A percentile compares a stretch with the other conserved stretches of the same genome.
Evolutionary conservation across 2,888 invertebrate species (phyloP).

Genomic region (Tetramorium bicarinatum): DNA sequence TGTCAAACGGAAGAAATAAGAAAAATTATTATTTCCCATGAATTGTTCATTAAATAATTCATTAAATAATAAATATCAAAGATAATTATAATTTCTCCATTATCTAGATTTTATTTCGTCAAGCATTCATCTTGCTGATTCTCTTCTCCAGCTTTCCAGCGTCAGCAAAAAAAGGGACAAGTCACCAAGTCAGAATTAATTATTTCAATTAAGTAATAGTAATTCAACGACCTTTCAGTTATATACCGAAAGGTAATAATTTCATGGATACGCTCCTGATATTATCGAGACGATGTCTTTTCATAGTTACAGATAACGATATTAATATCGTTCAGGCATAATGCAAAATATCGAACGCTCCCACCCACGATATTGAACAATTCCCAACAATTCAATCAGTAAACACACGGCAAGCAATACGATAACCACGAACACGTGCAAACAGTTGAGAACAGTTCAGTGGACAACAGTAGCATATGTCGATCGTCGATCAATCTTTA

Average conservation of each 20-base stretch:
- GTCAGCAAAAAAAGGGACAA: background rate
- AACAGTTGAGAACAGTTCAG: constrained; percentile 72
- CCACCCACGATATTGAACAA: constrained; percentile 38
- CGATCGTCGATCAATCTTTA: constrained; percentile 79
- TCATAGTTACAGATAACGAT: constrained; percentile 1
- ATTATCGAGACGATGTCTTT: constrained; percentile 19
- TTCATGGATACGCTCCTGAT: constrained; percentile 13
- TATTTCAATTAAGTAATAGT: background rate
- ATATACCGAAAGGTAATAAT: constrained; percentile 12
- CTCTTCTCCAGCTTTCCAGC: too few species aligned
- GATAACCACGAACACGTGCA: constrained; percentile 77
- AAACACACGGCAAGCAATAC: constrained; percentile 62
- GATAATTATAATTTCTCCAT: background rate
- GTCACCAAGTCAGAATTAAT: background rate
- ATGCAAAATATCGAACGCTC: constrained; percentile 22
- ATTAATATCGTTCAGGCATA: background rate
- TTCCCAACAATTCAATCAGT: constrained; percentile 22
- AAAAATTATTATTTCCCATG: background rate
- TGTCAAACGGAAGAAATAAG: background rate
- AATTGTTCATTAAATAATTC: constrained; percentile 3
- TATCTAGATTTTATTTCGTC: background rate
- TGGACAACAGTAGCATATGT: constrained; percentile 58
- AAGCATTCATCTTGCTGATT: background rate
- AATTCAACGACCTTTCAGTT: background rate
- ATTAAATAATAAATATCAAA: background rate